A percentile compares a stretch with the other conserved stretches of the same genome.
Evolutionary conservation across 1,140 invertebrate genomes (phyloP).

Genomic region (Magallana gigas): DNA sequence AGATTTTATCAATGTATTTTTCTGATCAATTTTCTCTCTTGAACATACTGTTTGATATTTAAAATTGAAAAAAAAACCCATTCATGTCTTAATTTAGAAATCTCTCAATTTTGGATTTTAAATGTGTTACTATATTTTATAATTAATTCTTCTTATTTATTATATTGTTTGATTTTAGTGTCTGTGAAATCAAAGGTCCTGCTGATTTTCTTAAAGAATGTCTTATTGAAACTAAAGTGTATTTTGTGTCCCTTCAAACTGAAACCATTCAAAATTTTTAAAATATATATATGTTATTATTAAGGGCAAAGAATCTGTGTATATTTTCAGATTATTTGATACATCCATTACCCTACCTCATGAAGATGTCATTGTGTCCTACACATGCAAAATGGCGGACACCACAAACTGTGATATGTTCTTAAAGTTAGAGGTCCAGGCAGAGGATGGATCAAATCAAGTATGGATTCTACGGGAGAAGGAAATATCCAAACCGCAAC

Average conservation of each 20-base stretch:
- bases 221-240: not conserved
- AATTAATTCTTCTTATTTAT: too few relatives aligned
- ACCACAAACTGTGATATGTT: constrained; percentile 21
- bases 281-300: not conserved
- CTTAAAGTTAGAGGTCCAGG: constrained; percentile 14
- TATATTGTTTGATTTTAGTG: too few relatives aligned
- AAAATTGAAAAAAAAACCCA: too few relatives aligned
- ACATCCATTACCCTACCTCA: not conserved
- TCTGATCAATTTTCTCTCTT: too few relatives aligned
- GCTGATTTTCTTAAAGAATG: not conserved
- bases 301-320: too few relatives aligned
- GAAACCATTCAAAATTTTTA: not conserved
- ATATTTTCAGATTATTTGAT: constrained; percentile 41
- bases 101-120: too few relatives aligned
- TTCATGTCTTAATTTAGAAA: too few relatives aligned
- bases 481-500: not conserved
- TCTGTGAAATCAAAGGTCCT: too few relatives aligned
- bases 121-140: too few relatives aligned
- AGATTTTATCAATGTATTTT: too few relatives aligned
- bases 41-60: too few relatives aligned
- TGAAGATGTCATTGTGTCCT: constrained; percentile 26
- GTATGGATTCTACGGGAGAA: not conserved
- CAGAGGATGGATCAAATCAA: not conserved
- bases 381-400: constrained; percentile 5
- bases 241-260: not conserved